These are phyloP conservation scores for Pituophis catenifer DNA, from an alignment of 2,113 vertebrate species.

Conservation along the genomic window DNA sequence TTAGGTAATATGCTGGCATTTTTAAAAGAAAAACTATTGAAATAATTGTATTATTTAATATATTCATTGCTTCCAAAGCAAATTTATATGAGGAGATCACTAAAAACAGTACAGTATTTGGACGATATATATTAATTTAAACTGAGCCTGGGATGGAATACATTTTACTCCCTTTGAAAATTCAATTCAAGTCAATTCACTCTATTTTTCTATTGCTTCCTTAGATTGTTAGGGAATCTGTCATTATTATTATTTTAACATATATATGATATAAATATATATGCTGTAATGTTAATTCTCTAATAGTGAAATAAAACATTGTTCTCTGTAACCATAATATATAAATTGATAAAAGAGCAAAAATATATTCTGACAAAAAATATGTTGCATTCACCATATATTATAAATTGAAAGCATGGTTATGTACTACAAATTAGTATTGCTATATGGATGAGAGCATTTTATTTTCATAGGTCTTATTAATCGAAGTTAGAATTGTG, in stretches of 20 bases:
- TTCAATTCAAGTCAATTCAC: background rate
- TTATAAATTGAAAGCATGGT: too few species aligned
- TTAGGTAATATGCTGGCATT: background rate
- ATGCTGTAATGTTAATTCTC: background rate
- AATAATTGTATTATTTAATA: background rate
- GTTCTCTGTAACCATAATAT: background rate
- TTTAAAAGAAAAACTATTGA: background rate
- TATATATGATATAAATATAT: background rate
- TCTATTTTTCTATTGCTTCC: background rate
- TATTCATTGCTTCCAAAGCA: background rate
- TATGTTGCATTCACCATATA: background rate
- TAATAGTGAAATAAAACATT: background rate
- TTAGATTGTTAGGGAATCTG: background rate
- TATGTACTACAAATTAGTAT: too few species aligned
- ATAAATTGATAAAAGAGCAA: background rate
- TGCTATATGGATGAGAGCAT: too few species aligned
- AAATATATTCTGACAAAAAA: background rate
- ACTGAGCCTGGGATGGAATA: background rate
- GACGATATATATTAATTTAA: background rate
- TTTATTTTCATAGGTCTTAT: background rate
- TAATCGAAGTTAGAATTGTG: background rate
- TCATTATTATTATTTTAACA: background rate
- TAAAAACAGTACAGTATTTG: background rate
- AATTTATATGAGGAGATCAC: background rate
- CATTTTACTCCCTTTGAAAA: background rate